Evolutionary conservation across 2,888 invertebrate species (phyloP).

Genomic region (Scaptomyza reducta): DNA sequence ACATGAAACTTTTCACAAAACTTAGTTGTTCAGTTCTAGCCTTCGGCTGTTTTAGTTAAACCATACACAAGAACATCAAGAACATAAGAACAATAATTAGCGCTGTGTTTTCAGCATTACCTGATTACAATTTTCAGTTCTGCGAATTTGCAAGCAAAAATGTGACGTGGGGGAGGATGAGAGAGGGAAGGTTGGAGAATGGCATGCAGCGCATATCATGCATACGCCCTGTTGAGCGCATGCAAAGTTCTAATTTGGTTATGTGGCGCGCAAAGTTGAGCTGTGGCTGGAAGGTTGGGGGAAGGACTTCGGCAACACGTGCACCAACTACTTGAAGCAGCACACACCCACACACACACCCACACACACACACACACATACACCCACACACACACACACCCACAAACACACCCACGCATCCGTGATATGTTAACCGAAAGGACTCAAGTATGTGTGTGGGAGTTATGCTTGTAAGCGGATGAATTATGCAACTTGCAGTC

Average conservation of each 20-base stretch:
- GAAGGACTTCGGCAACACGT: conserved; percentile 12
- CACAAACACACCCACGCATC: background rate
- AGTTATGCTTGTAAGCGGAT: conserved; percentile 34
- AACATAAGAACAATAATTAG: background rate
- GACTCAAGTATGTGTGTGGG: background rate
- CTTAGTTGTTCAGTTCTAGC: too few relatives aligned
- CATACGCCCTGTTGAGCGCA: conserved; percentile 55
- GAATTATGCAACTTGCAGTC: conserved; percentile 52
- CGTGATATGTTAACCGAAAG: background rate
- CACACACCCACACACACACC: background rate
- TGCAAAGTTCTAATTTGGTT: conserved; percentile 54
- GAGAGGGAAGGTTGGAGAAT: background rate
- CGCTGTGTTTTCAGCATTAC: background rate
- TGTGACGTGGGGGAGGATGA: background rate
- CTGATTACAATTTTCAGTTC: conserved; percentile 13
- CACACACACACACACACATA: background rate
- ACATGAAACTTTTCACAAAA: too few relatives aligned
- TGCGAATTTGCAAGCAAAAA: conserved; percentile 5
- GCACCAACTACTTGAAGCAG: conserved; percentile 26
- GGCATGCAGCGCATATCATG: conserved; percentile 26
- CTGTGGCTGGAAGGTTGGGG: background rate
- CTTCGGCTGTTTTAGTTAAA: too few relatives aligned
- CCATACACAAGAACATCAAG: background rate
- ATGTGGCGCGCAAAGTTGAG: conserved; percentile 13
- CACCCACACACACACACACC: too few relatives aligned